Evolutionary conservation across 2,888 invertebrate species (phyloP), one percentile per base, ranked within the genome.

Genomic region (Schrankia costaestrigalis): DNA sequence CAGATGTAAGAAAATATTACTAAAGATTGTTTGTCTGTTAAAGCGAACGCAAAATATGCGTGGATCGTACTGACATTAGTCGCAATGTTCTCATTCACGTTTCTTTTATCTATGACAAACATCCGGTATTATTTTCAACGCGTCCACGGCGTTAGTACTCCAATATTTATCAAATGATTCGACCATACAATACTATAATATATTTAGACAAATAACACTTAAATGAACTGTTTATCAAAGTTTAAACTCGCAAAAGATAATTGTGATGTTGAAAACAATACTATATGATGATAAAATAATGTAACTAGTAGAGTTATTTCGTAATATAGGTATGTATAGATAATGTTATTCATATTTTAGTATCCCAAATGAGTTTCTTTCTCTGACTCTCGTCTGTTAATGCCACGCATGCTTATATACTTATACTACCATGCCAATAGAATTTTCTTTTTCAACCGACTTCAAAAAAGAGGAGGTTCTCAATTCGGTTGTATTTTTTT

Each of bases 61-160:
- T 55, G 48, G 55, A 55, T 56, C 53, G 51, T 38, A 45, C 35
- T 40, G 31, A 48, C 51, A 39, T 55, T 45, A 48, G 44, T 41
- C 46, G 55, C 49, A 57, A 52, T 62, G 68, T 48, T 63, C 66
- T 67, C 71, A 69, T 71, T 75, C 70, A 77, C 56, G 69, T 68
- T 70, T 67, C 68, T 71, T 78, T 80, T 83, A 83, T 82, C 80
- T 77, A 68, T 65, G 67, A 67, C 71, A 74, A 77, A 78, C 80
- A 82, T 81, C 81, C 82, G 82, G 80, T 69, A 75, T 74, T 71
- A 72, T 71, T 72, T 74, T 68, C 60, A 71, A 67, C 59, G 59
- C 60, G 55, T 63, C 61, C 63, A 58, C 62, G 52, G 49, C 47
- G 59, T 62, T 58, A 59, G 53, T 69, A 64, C 63, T 63, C 59